Conservation (phyloP, 2,113 vertebrate genomes). For the Tetrax tetrax region DNA sequence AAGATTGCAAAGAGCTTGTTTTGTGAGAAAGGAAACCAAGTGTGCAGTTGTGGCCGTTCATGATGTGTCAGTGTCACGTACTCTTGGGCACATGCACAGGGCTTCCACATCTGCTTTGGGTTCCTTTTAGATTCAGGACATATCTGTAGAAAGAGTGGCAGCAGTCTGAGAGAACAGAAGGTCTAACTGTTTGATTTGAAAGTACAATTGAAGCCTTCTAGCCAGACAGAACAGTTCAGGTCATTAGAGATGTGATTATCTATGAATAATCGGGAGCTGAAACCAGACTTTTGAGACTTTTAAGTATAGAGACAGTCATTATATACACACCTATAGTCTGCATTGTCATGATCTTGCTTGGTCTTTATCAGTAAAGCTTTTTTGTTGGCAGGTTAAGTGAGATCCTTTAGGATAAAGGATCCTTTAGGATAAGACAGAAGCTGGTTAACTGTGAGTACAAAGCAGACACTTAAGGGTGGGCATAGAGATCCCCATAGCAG, state of each 20-base stretch:
- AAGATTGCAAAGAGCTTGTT: neutral
- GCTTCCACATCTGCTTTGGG: neutral
- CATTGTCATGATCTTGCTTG: neutral
- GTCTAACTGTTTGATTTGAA: neutral
- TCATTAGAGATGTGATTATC: neutral
- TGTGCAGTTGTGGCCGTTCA: neutral
- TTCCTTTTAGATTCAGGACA: neutral
- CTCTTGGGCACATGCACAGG: rapidly evolving
- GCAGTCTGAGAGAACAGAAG: neutral
- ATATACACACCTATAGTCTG: neutral
- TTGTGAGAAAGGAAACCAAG: neutral
- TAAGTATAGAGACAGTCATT: neutral
- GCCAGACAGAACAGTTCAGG: neutral
- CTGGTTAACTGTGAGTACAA: neutral
- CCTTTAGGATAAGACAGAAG: neutral
- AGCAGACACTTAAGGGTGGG: neutral
- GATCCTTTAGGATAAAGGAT: neutral
- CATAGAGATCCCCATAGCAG: neutral
- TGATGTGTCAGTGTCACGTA: neutral
- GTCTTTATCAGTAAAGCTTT: neutral
- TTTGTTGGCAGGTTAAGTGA: neutral
- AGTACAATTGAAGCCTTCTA: neutral
- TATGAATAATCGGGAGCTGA: neutral
- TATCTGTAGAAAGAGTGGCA: neutral
- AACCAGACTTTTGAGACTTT: neutral